phyloP scores from a whole-genome alignment of 2,113 vertebrate genomes.

The Pseudopodoces humilis region DNA sequence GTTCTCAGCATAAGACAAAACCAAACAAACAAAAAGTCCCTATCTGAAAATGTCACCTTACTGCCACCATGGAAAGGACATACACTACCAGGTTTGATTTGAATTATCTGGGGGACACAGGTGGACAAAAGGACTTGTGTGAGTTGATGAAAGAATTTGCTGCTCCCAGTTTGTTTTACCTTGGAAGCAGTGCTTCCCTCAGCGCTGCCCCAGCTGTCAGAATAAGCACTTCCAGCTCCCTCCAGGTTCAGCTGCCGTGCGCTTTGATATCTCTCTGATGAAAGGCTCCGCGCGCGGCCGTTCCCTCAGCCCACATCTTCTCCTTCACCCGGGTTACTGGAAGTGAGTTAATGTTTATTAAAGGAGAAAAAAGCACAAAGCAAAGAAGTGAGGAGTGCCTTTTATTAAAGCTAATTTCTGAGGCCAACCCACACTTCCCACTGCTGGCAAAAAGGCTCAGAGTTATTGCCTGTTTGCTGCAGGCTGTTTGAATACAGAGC shows the following conservation, averaged over 20 bases:
- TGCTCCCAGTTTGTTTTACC: neutral
- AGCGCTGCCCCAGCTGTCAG: neutral
- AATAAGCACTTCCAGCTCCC: neutral
- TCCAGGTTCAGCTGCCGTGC: neutral
- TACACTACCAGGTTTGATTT: fast-evolving
- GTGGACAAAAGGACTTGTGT: neutral
- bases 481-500: neutral
- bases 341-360: neutral
- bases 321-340: neutral
- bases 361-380: constrained; percentile 24
- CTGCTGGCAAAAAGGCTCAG: neutral
- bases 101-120: neutral
- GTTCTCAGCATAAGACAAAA: neutral
- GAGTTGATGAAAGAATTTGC: neutral
- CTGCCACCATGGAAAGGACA: neutral
- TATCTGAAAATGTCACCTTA: neutral
- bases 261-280: neutral
- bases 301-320: neutral
- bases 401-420: constrained; percentile 55
- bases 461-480: neutral
- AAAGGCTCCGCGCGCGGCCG: neutral
- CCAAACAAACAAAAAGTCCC: neutral
- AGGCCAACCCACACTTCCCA: constrained; percentile 25
- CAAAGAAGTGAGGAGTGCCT: constrained; percentile 1
- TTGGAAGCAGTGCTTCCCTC: neutral